Conservation (phyloP, 2,113 vertebrate species). For the Lamprotornis superbus region DNA sequence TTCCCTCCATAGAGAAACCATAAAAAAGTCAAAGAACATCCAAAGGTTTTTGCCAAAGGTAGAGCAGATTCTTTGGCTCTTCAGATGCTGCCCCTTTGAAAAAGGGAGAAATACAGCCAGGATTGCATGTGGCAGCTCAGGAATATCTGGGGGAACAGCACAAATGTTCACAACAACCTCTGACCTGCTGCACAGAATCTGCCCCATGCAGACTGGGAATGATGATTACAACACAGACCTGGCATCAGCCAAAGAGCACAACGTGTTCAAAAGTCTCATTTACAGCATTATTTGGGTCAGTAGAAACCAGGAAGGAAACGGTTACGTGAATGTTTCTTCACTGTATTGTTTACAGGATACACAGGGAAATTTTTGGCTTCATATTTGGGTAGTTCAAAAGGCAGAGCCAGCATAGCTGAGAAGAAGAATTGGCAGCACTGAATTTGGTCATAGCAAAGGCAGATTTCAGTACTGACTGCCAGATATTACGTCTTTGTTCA, state of each 20-base stretch:
- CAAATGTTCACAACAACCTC: fast-evolving
- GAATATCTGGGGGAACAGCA: not conserved
- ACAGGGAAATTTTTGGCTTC: not conserved
- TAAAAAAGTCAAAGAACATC: not conserved
- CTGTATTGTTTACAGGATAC: slow-evolving; percentile 34
- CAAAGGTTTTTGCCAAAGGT: not conserved
- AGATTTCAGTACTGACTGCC: not conserved
- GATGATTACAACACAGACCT: not conserved
- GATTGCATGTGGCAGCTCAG: not conserved
- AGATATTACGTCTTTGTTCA: not conserved
- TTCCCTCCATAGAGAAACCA: not conserved
- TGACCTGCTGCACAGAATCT: not conserved
- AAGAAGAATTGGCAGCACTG: slow-evolving; percentile 2
- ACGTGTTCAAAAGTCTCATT: fast-evolving
- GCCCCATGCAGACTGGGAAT: fast-evolving
- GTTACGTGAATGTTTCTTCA: not conserved
- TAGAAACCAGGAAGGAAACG: slow-evolving; percentile 42
- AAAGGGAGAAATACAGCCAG: not conserved
- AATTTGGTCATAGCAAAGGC: not conserved
- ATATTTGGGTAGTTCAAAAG: not conserved
- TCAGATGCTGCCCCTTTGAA: not conserved
- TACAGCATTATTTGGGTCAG: not conserved
- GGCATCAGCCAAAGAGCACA: not conserved
- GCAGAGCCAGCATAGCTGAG: not conserved
- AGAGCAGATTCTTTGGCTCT: not conserved